These are phyloP conservation scores for Stomorhina lunata DNA, from an alignment of 2,888 invertebrate species.

Conservation along the genomic window DNA sequence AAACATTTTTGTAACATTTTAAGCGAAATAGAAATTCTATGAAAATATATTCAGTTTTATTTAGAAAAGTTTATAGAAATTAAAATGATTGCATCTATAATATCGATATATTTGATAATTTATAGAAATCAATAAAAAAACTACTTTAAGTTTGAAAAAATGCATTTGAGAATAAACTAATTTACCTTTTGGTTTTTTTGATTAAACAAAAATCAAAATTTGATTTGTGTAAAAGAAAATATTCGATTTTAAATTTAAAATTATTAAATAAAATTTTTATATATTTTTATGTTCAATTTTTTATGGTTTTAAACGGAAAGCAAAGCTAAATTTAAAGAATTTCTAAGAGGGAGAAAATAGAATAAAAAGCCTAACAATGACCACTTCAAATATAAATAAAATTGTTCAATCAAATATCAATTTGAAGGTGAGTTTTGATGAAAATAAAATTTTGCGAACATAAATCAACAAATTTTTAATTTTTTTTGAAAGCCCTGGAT, in stretches of 20 bases:
- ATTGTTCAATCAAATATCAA: constrained; percentile 69
- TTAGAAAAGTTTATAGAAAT: no score
- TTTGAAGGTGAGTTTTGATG: constrained; percentile 66
- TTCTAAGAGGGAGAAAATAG: neutral
- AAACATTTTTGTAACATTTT: no score
- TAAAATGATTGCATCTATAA: no score
- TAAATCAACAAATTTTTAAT: neutral
- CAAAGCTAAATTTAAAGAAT: constrained; percentile 45
- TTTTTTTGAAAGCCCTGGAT: constrained; percentile 68
- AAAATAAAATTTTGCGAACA: neutral
- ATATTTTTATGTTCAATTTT: neutral
- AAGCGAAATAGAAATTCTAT: no score
- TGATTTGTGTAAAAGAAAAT: constrained; percentile 6
- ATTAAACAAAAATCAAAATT: constrained; percentile 40
- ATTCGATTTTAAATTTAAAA: constrained; percentile 46
- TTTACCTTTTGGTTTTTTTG: constrained; percentile 51
- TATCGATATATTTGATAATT: no score
- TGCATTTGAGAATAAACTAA: constrained; percentile 41
- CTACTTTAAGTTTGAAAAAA: constrained; percentile 47
- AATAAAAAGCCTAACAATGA: constrained; percentile 63
- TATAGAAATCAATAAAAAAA: constrained; percentile 53
- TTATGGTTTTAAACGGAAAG: constrained; percentile 1
- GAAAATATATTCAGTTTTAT: no score
- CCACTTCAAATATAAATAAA: constrained; percentile 69
- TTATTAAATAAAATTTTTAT: constrained; percentile 11